Evolutionary conservation across 2,888 invertebrate genomes (phyloP), one percentile per base, ranked within the genome.

Genomic region (Andrena camellia): DNA sequence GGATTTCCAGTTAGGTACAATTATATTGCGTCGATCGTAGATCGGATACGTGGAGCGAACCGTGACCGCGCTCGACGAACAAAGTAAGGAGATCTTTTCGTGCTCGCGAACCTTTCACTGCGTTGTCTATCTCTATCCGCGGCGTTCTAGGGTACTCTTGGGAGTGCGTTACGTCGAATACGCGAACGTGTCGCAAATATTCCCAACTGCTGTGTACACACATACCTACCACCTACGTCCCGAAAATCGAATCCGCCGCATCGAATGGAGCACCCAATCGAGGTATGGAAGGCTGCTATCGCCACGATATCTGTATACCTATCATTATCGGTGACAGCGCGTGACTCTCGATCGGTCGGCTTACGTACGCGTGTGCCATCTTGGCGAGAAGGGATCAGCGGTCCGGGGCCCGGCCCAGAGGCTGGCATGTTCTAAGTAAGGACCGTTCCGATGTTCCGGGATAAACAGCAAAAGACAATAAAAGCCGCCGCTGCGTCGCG

Each of bases 401-500:
- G 8, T 7, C 52, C 54, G 54, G 7, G 20, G 20, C 20, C n/a
- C 1, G 52, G 20, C 20, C 10, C 54, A 57, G 23, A 20, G 57
- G 23, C 23, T 10, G 8, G 20, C 76, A 67, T 72, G 81, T 77
- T 77, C 76, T 74, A 75, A 80, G 82, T 78, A 84, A 85, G 78
- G 69, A 78, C 72, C 62, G 74, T 62, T 62, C 42, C 76, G 76
- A 80, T 75, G 81, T 89, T 72, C 81, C 17, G 75, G 81, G 76
- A 77, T 86, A 89, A 90, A 89, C 87, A 87, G 82, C 59, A 67
- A 68, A 72, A 84, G 88, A 90, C 91, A 89, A 92, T 92, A 92
- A 92, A 92, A 90, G 89, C 88, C 75, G 64, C 68, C 85, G 52
- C 8, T 8, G 57, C 60, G 74, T 86, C 85, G 88, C 86, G 88